These are phyloP conservation scores for Bombus waltoni DNA, from an alignment of 1,140 invertebrate genomes.

Conservation along the genomic window DNA sequence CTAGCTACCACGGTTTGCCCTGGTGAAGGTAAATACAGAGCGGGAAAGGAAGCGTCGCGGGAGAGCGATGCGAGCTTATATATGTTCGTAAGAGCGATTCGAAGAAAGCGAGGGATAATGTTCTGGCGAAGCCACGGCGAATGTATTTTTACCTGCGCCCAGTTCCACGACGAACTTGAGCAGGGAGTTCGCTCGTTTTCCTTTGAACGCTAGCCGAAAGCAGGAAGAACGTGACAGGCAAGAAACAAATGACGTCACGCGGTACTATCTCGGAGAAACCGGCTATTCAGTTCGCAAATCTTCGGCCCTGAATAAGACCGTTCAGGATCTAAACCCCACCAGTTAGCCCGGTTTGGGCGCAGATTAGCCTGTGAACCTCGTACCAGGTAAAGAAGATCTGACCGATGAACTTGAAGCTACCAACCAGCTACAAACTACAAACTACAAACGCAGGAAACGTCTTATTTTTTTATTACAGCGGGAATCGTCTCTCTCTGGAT, in stretches of 20 bases:
- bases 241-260: slow-evolving; percentile 10
- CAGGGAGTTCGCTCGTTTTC: background rate
- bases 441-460: background rate
- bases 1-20: background rate
- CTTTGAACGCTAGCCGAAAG: slow-evolving; percentile 12
- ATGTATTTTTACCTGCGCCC: slow-evolving; percentile 24
- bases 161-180: background rate
- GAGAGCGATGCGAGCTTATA: background rate
- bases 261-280: slow-evolving; percentile 9
- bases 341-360: slow-evolving; percentile 2
- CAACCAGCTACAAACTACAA: background rate
- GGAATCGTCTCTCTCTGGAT: background rate
- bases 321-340: slow-evolving; percentile 13
- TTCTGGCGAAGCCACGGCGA: background rate
- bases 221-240: slow-evolving; percentile 32
- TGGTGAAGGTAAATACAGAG: background rate
- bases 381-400: slow-evolving; percentile 40
- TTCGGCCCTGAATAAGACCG: slow-evolving; percentile 54
- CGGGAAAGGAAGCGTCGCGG: background rate
- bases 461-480: background rate
- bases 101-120: background rate
- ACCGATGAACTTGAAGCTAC: background rate
- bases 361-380: slow-evolving; percentile 25
- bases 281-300: slow-evolving; percentile 37
- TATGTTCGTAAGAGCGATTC: background rate